Base-by-base conservation (phyloP, 2,888 invertebrate genomes). In the Volucella inanis region DNA sequence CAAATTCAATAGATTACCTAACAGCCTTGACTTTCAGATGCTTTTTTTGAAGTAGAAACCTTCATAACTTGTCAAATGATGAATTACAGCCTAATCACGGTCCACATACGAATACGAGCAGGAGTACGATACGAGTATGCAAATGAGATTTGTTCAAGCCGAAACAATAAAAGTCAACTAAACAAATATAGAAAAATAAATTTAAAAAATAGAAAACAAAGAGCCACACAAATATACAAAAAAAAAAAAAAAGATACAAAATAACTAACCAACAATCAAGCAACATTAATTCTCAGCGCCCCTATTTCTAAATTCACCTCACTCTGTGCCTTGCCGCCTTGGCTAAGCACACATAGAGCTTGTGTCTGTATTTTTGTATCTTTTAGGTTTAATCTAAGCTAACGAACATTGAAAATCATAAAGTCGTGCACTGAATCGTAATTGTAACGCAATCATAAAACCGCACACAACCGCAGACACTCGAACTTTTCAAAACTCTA, bases 371-470 rank as follows among this genome's bases (percentile, higher is more conserved):
- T 67, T 55, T 31, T 18, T 18, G 15, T 22, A 38, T 57, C 55
- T 47, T n/a, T 57, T 38, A 62, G 45, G 14, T 22, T 8, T 15
- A 43, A 61, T 52, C 64, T 57, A 70, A 75, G 49, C 38, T 61
- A 77, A 65, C 64, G 54, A 70, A 75, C 70, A 75, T 75, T 79
- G 71, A 84, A 84, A 79, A 84, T 84, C 84, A 84, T 84, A 84
- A 79, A 84, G 84, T 84, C 84, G 84, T 84, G 84, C 84, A 84
- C 84, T 84, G 84, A 84, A 84, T 84, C 84, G 79, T 84, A 84
- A 84, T 84, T 84, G 84, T 84, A 84, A 84, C 84, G 84, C 79
- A 84, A 84, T 84, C 74, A 75, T 75, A 68, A 84, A 61, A 78
- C 75, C 65, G 78, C 78, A 70, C 57, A 76, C 55, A 75, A n/a